Percentiles rank a stretch among this genome's conserved stretches.
Evolutionary conservation across 2,888 invertebrate genomes (phyloP).

Genomic region (Sminthurides aquaticus): DNA sequence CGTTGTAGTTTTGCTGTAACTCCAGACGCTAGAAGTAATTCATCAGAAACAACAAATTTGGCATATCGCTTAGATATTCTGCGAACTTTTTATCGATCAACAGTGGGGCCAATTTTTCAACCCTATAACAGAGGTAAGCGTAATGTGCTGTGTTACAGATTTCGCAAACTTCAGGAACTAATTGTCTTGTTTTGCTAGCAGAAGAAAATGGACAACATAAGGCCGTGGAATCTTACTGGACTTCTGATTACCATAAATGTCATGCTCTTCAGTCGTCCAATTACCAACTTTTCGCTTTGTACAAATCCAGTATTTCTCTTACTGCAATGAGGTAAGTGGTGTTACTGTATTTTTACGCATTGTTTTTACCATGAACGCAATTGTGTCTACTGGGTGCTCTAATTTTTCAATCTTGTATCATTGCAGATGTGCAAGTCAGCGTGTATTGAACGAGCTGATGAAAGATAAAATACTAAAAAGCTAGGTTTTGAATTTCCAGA

Average conservation of each 20-base stretch:
- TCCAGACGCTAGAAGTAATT: slow-evolving; percentile 26
- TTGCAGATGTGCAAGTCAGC: too few relatives aligned
- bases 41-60: slow-evolving; percentile 52
- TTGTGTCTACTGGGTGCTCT: too few relatives aligned
- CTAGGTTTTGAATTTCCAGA: neutral
- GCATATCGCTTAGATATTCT: slow-evolving; percentile 64
- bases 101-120: slow-evolving; percentile 37
- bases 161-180: neutral
- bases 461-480: slow-evolving; percentile 12
- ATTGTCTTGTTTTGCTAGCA: too few relatives aligned
- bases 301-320: slow-evolving; percentile 64
- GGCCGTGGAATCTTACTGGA: slow-evolving; percentile 56
- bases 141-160: slow-evolving; percentile 1
- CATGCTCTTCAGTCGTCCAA: slow-evolving; percentile 62
- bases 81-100: slow-evolving; percentile 61
- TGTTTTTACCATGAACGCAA: neutral
- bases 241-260: slow-evolving; percentile 79
- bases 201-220: neutral
- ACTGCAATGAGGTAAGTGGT: slow-evolving; percentile 52
- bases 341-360: neutral
- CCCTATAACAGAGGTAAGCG: slow-evolving; percentile 14
- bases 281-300: slow-evolving; percentile 66
- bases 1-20: slow-evolving; percentile 42
- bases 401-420: too few relatives aligned
- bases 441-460: slow-evolving; percentile 7